phyloP scores from a whole-genome alignment of 2,113 vertebrate genomes.

The Tupaia chinensis region DNA sequence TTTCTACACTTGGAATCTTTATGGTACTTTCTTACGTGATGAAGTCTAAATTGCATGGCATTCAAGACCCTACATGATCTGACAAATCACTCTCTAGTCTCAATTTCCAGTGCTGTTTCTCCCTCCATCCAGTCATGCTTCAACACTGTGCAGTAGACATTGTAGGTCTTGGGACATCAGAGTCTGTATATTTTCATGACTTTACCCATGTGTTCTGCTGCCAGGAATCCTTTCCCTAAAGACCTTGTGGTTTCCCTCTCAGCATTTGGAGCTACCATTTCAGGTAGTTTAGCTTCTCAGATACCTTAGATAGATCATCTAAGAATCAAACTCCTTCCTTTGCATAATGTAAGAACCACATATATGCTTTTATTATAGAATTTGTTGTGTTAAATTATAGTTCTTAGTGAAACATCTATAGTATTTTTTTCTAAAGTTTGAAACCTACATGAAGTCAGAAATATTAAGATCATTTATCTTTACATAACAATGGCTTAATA shows the following conservation, averaged over 20 bases:
- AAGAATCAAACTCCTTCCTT: not conserved
- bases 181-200: not conserved
- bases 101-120: not conserved
- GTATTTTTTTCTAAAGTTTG: conserved; percentile 9
- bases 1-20: not conserved
- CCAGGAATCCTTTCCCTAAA: not conserved
- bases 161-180: too few species aligned
- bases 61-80: not conserved
- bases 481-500: not conserved
- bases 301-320: not conserved
- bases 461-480: not conserved
- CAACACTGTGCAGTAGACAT: not conserved
- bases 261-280: not conserved
- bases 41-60: not conserved
- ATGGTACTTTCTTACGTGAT: not conserved
- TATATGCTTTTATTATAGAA: not conserved
- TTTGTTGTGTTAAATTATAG: not conserved
- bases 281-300: not conserved
- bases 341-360: not conserved
- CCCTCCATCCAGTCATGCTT: too few species aligned
- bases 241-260: not conserved
- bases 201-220: not conserved
- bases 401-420: not conserved
- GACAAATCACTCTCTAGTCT: not conserved
- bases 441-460: not conserved